These are phyloP conservation scores for Pomatostomus ruficeps DNA, from an alignment of 2,113 vertebrate genomes.

Conservation along the genomic window DNA sequence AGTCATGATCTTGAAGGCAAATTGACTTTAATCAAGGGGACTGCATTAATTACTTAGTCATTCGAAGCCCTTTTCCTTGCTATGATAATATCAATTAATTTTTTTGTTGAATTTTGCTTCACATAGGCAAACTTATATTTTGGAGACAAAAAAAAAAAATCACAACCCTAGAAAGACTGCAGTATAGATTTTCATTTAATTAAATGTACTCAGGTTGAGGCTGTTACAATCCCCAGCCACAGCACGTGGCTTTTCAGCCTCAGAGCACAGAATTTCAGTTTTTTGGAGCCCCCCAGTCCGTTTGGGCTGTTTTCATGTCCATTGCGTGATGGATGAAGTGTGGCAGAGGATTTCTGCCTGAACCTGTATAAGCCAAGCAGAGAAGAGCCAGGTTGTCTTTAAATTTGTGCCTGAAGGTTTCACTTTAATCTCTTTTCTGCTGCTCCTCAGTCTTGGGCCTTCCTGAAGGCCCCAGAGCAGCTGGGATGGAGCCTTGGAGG, in stretches of 20 bases:
- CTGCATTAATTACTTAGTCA: slow-evolving; percentile 49
- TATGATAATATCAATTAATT: neutral
- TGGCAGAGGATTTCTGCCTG: neutral
- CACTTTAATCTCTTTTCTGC: neutral
- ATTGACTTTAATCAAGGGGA: slow-evolving; percentile 66
- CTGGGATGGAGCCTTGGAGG: neutral
- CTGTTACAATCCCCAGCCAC: neutral
- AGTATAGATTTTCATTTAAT: neutral
- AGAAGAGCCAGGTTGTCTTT: neutral
- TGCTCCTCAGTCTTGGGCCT: neutral
- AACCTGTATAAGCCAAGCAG: neutral
- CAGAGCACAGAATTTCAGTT: neutral
- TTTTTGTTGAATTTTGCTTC: neutral
- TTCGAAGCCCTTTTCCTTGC: slow-evolving; percentile 9
- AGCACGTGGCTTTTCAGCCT: neutral
- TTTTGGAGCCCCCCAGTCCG: neutral
- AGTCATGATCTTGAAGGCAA: slow-evolving; percentile 57
- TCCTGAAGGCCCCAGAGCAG: neutral
- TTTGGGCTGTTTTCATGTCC: neutral
- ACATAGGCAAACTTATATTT: neutral
- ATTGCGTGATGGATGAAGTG: neutral
- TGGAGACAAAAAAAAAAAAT: neutral
- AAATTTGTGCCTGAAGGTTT: neutral
- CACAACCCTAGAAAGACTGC: neutral
- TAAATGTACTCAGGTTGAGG: neutral